phyloP scores from a whole-genome alignment of 2,797 vertebrate genomes.

The Cuculus canorus region DNA sequence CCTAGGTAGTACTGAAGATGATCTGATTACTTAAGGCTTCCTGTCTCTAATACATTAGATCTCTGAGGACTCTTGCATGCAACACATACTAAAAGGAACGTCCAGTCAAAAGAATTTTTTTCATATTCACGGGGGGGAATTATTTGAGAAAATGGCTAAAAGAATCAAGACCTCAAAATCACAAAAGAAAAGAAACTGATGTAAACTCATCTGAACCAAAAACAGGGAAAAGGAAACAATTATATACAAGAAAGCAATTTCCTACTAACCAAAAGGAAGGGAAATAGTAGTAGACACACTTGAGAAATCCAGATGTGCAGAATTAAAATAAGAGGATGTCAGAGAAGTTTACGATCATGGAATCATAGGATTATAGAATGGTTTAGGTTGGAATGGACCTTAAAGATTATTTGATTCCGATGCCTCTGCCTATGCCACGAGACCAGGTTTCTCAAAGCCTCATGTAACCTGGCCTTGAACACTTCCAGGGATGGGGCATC shows the following conservation, averaged over 20 bases:
- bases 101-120: not conserved
- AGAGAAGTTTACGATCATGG: not conserved
- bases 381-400: no score
- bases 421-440: no score
- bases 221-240: not conserved
- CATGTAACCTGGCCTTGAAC: no score
- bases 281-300: not conserved
- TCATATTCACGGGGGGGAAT: not conserved
- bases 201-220: not conserved
- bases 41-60: not conserved
- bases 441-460: no score
- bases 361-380: no score
- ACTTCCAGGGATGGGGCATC: no score
- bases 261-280: not conserved
- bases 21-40: not conserved
- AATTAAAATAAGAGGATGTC: not conserved
- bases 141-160: not conserved
- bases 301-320: not conserved
- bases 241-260: not conserved
- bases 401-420: no score
- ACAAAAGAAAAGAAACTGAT: not conserved
- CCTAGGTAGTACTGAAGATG: not conserved
- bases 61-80: not conserved
- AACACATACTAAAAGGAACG: not conserved
- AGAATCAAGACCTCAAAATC: not conserved